These are phyloP conservation scores for Isotomurus palustris DNA, from an alignment of 2,888 invertebrate species.

Conservation along the genomic window DNA sequence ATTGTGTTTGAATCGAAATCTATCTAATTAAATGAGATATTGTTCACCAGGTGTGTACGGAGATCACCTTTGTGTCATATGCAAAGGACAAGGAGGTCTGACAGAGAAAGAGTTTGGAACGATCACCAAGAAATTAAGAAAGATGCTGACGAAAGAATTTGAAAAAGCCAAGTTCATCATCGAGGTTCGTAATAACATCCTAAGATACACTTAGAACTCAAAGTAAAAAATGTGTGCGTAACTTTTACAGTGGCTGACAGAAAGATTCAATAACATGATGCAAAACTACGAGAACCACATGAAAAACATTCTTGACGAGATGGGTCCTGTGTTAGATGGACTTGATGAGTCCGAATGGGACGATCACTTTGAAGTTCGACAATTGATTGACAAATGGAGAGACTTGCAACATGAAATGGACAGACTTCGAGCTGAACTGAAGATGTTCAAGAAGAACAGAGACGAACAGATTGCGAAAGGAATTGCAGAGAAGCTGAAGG, in stretches of 20 bases:
- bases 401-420: slow-evolving; percentile 32
- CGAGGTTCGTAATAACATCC: slow-evolving; percentile 16
- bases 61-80: slow-evolving; percentile 34
- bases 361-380: slow-evolving; percentile 39
- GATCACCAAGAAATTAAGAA: slow-evolving; percentile 41
- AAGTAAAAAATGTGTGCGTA: not conserved
- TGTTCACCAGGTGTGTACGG: slow-evolving; percentile 41
- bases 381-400: slow-evolving; percentile 33
- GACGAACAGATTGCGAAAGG: slow-evolving; percentile 38
- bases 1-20: not conserved
- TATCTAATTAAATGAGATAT: slow-evolving; percentile 15
- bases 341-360: slow-evolving; percentile 41
- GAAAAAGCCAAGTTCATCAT: slow-evolving; percentile 40
- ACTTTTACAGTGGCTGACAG: slow-evolving; percentile 28
- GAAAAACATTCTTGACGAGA: slow-evolving; percentile 27
- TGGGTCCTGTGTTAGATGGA: slow-evolving; percentile 20
- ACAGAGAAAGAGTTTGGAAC: slow-evolving; percentile 27
- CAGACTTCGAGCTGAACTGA: slow-evolving; percentile 30
- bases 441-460: slow-evolving; percentile 31
- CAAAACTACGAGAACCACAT: slow-evolving; percentile 30
- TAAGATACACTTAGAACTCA: not conserved
- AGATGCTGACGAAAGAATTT: slow-evolving; percentile 33
- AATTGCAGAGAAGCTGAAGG: slow-evolving; percentile 30
- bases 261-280: slow-evolving; percentile 23
- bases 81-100: slow-evolving; percentile 32